Evolutionary conservation across 2,888 invertebrate species (phyloP).

Genomic region (Hofmannophila pseudospretella): DNA sequence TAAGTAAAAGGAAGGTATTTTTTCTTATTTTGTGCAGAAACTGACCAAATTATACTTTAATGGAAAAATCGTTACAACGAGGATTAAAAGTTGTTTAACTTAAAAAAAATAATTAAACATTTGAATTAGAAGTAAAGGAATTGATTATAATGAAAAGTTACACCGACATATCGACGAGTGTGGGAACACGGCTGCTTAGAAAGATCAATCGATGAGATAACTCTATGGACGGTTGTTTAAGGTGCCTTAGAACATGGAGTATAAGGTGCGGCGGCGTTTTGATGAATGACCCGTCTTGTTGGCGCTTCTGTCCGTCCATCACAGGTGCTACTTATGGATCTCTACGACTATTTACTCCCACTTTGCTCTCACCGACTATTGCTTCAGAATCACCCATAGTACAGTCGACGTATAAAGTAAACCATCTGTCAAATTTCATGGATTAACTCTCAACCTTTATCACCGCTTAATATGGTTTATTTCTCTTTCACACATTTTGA

Average conservation of each 20-base stretch:
- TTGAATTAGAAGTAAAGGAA: too few relatives aligned
- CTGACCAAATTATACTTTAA: too few relatives aligned
- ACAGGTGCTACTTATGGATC: conserved; percentile 19
- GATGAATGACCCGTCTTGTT: conserved; percentile 55
- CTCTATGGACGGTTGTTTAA: conserved; percentile 25
- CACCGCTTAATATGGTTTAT: conserved; percentile 6
- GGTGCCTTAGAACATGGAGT: conserved; percentile 1
- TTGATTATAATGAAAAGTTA: conserved; percentile 4
- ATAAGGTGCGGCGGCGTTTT: conserved; percentile 42
- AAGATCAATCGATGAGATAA: conserved; percentile 48
- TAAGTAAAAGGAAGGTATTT: too few relatives aligned
- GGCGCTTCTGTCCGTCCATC: conserved; percentile 55
- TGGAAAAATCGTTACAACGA: too few relatives aligned
- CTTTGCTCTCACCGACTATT: conserved; percentile 19
- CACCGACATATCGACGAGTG: conserved; percentile 10
- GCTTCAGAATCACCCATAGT: conserved; percentile 4
- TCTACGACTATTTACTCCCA: background rate
- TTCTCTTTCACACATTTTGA: background rate
- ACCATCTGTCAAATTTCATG: too few relatives aligned
- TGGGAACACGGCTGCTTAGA: conserved; percentile 17
- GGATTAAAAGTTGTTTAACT: too few relatives aligned
- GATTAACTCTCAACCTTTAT: too few relatives aligned
- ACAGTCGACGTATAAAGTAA: too few relatives aligned
- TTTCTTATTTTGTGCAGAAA: too few relatives aligned
- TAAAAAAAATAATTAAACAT: too few relatives aligned